Evolutionary conservation across 2,113 vertebrate species (phyloP), one percentile per base, ranked within the genome.

Genomic region (Datnioides undecimradiatus): DNA sequence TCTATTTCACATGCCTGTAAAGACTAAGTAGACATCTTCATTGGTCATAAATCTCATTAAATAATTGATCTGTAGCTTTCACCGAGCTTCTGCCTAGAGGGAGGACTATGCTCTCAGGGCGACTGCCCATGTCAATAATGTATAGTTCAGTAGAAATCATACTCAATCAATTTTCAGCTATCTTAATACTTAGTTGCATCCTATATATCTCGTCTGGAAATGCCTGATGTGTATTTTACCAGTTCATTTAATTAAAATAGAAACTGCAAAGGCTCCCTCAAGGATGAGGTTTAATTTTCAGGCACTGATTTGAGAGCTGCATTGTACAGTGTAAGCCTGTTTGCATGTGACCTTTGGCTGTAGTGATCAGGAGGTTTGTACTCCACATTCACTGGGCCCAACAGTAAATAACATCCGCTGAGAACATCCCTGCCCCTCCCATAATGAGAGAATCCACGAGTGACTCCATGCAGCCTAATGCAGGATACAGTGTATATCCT

Each of bases 351-450:
- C 29, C 27, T 79, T 79, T 54, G 6, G n/a, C 19, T 60, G 1
- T 2, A 36, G 14, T 48, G 51, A 65, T 57, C 14, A 52, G 55
- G 38, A 5, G 9, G 25, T 34, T 16, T 19, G 5, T 16, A 21
- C 52, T 52, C 29, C 34, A 25, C 31, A 19, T 66, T 31, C 36
- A 58, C 6, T 29, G 40, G 14, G 33, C 16, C 29, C 23, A 14
- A 33, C 9, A 59, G 62, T 58, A 77, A 76, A 68, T 34, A 79
- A 34, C 9, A 66, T 49, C 29, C 34, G 33, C 13, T 2, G 21
- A 62, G 23, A 49, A 41, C 6, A 71, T 27, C 29, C 23, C 70
- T 51, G 11, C 46, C 29, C 33, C 16, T 73, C 11, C 5, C 4
- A 46, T 33, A 41, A 70, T 64, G 38, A 74, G 6, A 48, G 16